Evolutionary conservation across 2,888 invertebrate genomes (phyloP).

Genomic region (Monoplex corrugatus): DNA sequence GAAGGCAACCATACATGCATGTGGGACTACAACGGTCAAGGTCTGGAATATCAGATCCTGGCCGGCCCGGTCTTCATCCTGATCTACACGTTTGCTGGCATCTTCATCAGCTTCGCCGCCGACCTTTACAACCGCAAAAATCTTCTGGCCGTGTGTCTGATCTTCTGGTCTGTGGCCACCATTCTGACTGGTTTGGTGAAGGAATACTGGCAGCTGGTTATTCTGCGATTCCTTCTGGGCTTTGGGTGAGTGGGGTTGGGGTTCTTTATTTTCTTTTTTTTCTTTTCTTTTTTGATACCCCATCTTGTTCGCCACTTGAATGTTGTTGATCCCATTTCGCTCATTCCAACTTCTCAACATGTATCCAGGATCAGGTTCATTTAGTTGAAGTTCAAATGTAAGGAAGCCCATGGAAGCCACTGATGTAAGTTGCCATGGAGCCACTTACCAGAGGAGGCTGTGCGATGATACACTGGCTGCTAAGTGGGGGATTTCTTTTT

Average conservation of each 20-base stretch:
- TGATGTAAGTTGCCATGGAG: too few species aligned
- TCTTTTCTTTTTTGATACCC: too few species aligned
- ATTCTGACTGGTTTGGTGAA: slow-evolving; percentile 92
- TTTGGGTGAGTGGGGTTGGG: slow-evolving; percentile 89
- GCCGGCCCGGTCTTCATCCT: slow-evolving; percentile 96
- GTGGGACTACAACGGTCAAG: slow-evolving; percentile 96
- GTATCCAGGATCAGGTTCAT: too few species aligned
- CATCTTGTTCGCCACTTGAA: too few species aligned
- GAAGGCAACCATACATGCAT: slow-evolving; percentile 88
- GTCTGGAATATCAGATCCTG: slow-evolving; percentile 94
- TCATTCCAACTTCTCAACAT: too few species aligned
- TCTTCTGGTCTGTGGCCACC: slow-evolving; percentile 91
- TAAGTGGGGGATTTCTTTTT: too few species aligned
- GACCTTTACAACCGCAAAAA: slow-evolving; percentile 81
- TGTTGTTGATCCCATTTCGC: too few species aligned
- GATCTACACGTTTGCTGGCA: slow-evolving; percentile 93
- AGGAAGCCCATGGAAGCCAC: too few species aligned
- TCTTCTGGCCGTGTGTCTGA: slow-evolving; percentile 89
- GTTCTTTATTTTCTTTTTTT: too few species aligned
- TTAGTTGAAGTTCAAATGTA: too few species aligned
- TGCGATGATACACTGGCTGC: too few species aligned
- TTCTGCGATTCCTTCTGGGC: slow-evolving; percentile 92
- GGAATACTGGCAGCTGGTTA: slow-evolving; percentile 94
- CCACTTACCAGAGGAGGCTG: too few species aligned
- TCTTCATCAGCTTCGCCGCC: slow-evolving; percentile 89